phyloP scores from a whole-genome alignment of 2,113 vertebrate species.

The Calyptommatus sinebrachiatus region DNA sequence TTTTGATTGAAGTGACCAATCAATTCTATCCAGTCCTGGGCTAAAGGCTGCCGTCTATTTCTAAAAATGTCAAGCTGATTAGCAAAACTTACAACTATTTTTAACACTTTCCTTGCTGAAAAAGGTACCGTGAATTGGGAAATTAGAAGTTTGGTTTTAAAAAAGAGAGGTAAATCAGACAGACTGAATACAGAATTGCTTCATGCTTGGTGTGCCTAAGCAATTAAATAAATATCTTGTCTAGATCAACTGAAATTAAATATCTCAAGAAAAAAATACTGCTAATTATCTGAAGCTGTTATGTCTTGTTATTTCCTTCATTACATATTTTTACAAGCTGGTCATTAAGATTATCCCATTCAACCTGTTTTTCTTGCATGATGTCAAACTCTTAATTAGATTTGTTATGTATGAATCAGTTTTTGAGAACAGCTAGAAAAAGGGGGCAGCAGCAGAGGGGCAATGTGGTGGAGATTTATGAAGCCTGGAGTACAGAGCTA shows the following conservation, averaged over 20 bases:
- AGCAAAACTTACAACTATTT: not conserved
- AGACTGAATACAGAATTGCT: constrained; percentile 41
- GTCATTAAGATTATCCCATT: constrained; percentile 2
- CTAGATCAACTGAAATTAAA: constrained; percentile 21
- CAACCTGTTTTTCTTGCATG: not conserved
- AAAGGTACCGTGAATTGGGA: not conserved
- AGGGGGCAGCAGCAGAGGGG: too few relatives aligned
- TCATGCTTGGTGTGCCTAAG: not conserved
- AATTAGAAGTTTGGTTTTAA: not conserved
- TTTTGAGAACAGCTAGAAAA: not conserved
- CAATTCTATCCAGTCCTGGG: constrained; percentile 31
- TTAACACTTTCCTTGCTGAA: not conserved
- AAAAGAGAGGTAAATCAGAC: constrained; percentile 22
- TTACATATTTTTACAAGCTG: constrained; percentile 21
- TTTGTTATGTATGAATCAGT: not conserved
- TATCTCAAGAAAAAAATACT: not conserved
- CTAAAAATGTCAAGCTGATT: constrained; percentile 17
- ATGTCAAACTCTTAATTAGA: not conserved
- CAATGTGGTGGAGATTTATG: too few relatives aligned
- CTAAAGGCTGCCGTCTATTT: constrained; percentile 23
- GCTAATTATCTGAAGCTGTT: constrained; percentile 36
- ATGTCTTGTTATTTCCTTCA: constrained; percentile 25
- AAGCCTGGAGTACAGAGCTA: too few relatives aligned
- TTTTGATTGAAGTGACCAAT: constrained; percentile 44
- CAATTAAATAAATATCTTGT: constrained; percentile 31